phyloP scores from a whole-genome alignment of 1,140 invertebrate genomes.

The Calliopsis andreniformis region DNA sequence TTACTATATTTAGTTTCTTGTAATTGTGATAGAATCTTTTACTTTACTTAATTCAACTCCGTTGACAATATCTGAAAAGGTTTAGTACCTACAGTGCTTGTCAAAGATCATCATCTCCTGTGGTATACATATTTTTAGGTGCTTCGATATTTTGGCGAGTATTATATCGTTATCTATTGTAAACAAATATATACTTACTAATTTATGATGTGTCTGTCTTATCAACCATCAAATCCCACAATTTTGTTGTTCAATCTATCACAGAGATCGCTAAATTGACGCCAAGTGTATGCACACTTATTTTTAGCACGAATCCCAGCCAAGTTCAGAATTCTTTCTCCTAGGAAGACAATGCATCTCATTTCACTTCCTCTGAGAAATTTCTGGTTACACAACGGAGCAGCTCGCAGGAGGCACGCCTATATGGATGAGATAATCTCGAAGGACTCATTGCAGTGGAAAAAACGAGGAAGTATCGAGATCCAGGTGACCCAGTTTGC shows the following conservation, averaged over 20 bases:
- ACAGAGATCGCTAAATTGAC: not conserved
- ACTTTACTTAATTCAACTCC: too few species aligned
- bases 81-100: too few species aligned
- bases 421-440: slow-evolving; percentile 26
- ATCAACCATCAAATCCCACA: not conserved
- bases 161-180: too few species aligned
- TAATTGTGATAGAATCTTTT: too few species aligned
- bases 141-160: too few species aligned
- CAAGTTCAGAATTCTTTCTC: slow-evolving; percentile 25
- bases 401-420: slow-evolving; percentile 19
- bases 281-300: not conserved
- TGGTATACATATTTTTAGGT: too few species aligned
- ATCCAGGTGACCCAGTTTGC: slow-evolving; percentile 40
- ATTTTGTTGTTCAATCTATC: not conserved
- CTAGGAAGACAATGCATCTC: slow-evolving; percentile 4
- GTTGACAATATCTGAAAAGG: too few species aligned
- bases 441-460: slow-evolving; percentile 35
- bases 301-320: not conserved
- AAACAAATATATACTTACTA: too few species aligned
- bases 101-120: too few species aligned
- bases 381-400: slow-evolving; percentile 23
- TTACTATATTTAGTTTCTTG: too few species aligned
- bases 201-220: too few species aligned
- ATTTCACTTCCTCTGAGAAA: slow-evolving; percentile 34
- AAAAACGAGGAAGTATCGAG: slow-evolving; percentile 40